These are phyloP conservation scores for Apogon talboti DNA, from an alignment of 2,797 vertebrate genomes.

Conservation along the genomic window DNA sequence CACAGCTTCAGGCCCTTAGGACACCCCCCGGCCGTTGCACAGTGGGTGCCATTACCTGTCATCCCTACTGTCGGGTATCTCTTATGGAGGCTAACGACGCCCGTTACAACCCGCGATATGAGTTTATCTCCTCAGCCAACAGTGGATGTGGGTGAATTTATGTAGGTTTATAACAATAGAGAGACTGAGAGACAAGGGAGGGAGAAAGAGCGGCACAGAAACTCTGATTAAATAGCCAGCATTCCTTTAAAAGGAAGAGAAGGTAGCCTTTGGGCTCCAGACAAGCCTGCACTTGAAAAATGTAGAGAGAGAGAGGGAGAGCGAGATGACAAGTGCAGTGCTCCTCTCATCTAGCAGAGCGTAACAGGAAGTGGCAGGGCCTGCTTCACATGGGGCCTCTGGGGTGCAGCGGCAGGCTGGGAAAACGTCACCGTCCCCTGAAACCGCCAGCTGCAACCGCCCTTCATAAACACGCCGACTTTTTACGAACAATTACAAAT, in stretches of 20 bases:
- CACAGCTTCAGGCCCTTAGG: slow-evolving; percentile 59
- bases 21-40: slow-evolving; percentile 62
- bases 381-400: slow-evolving; percentile 73
- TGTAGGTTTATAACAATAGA: slow-evolving; percentile 53
- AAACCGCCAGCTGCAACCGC: slow-evolving; percentile 56
- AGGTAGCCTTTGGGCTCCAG: slow-evolving; percentile 77
- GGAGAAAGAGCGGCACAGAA: slow-evolving; percentile 43
- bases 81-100: slow-evolving; percentile 39
- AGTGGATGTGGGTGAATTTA: slow-evolving; percentile 52
- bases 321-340: slow-evolving; percentile 70
- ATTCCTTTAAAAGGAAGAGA: slow-evolving; percentile 83
- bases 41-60: slow-evolving; percentile 60
- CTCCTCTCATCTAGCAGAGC: slow-evolving; percentile 71
- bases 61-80: slow-evolving; percentile 48
- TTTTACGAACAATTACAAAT: slow-evolving; percentile 11
- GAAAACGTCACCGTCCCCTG: slow-evolving; percentile 43
- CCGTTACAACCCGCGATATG: slow-evolving; percentile 19
- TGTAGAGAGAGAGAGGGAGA: slow-evolving; percentile 34
- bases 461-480: slow-evolving; percentile 23
- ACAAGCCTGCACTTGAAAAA: slow-evolving; percentile 78
- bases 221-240: slow-evolving; percentile 72
- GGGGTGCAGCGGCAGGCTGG: slow-evolving; percentile 60
- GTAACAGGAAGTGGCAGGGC: slow-evolving; percentile 81
- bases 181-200: slow-evolving; percentile 4
- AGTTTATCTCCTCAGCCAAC: slow-evolving; percentile 34